Evolutionary conservation across 1,140 invertebrate species (phyloP).

Genomic region (Cherax destructor): DNA sequence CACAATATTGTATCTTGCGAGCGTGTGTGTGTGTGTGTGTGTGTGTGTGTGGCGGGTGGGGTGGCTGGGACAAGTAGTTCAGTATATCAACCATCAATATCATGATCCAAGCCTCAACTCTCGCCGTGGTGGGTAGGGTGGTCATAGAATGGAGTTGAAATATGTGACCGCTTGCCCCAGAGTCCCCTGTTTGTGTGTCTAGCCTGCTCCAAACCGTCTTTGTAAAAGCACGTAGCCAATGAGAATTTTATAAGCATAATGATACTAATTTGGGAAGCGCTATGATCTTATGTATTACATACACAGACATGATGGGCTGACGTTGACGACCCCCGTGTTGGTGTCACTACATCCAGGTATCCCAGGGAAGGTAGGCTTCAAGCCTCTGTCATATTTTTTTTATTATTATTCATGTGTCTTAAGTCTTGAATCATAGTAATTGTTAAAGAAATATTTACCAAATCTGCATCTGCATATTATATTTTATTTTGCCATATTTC

Average conservation of each 20-base stretch:
- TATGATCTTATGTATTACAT: slow-evolving; percentile 16
- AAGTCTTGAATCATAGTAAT: background rate
- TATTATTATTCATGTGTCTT: background rate
- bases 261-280: slow-evolving; percentile 29
- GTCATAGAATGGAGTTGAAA: background rate
- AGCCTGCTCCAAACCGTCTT: slow-evolving; percentile 47
- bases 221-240: slow-evolving; percentile 47
- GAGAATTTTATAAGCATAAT: slow-evolving; percentile 56
- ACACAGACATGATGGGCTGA: background rate
- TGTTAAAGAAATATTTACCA: background rate
- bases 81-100: background rate
- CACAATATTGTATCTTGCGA: slow-evolving; percentile 24
- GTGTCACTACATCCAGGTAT: background rate
- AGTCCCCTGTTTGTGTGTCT: slow-evolving; percentile 6
- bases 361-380: background rate
- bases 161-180: background rate
- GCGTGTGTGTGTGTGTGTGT: background rate
- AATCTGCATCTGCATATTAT: background rate
- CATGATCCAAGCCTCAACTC: background rate
- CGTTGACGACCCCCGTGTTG: background rate
- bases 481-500: background rate
- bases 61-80: background rate
- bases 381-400: background rate
- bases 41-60: background rate
- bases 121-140: background rate